phyloP scores from a whole-genome alignment of 2,797 vertebrate genomes.

The Poeciliopsis gracilis region DNA sequence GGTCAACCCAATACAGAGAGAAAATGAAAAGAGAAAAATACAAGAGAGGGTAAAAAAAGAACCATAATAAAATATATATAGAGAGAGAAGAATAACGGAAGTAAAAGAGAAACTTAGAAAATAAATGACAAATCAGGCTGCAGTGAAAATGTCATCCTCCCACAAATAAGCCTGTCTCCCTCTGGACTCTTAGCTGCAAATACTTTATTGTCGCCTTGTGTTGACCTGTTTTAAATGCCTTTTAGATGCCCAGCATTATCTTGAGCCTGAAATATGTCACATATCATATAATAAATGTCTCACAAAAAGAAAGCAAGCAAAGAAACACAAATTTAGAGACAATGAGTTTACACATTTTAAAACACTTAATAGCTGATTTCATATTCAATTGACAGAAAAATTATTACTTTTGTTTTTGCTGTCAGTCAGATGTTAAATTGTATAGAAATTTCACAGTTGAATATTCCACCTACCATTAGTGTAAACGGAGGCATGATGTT shows the following conservation, averaged over 20 bases:
- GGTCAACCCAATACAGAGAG: slow-evolving; percentile 32
- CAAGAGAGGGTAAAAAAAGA: not conserved
- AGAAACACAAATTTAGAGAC: not conserved
- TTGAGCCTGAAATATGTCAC: not conserved
- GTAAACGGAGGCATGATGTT: not conserved
- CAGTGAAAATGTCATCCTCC: slow-evolving; percentile 33
- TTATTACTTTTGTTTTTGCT: not conserved
- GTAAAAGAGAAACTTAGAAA: not conserved
- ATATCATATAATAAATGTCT: not conserved
- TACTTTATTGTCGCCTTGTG: not conserved
- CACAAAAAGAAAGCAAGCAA: not conserved
- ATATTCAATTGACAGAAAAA: not conserved
- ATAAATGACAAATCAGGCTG: slow-evolving; percentile 1
- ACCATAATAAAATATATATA: not conserved
- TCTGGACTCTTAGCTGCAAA: not conserved
- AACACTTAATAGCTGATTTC: not conserved
- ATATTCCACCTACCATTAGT: not conserved
- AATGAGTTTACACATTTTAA: not conserved
- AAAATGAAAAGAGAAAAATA: not conserved
- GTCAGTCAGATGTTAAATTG: not conserved
- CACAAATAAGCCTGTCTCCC: slow-evolving; percentile 19
- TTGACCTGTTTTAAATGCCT: not conserved
- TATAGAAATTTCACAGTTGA: not conserved
- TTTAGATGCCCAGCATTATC: not conserved
- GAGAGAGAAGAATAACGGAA: not conserved